phyloP scores from a whole-genome alignment of 2,113 vertebrate genomes.

The Paramisgurnus dabryanus region DNA sequence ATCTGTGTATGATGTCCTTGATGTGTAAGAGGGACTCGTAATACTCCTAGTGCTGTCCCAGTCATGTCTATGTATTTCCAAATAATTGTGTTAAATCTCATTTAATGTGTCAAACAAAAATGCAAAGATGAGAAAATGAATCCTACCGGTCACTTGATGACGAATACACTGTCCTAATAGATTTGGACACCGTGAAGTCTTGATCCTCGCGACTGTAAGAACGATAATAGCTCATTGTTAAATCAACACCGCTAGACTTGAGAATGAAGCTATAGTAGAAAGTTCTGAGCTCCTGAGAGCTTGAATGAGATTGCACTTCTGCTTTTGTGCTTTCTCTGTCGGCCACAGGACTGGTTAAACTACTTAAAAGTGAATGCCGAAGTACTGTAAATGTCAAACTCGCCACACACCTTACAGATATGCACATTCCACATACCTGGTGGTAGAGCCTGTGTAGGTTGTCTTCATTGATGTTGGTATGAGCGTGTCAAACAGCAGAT shows the following conservation, averaged over 20 bases:
- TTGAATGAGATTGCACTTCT: slow-evolving; percentile 55
- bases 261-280: slow-evolving; percentile 7
- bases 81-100: background rate
- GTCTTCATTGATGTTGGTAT: slow-evolving; percentile 60
- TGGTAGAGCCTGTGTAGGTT: slow-evolving; percentile 35
- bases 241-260: background rate
- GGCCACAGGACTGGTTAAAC: slow-evolving; percentile 58
- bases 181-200: slow-evolving; percentile 70
- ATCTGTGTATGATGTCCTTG: slow-evolving; percentile 37
- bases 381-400: slow-evolving; percentile 23
- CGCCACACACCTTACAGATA: slow-evolving; percentile 7
- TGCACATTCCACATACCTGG: slow-evolving; percentile 55
- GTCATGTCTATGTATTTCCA: slow-evolving; percentile 35
- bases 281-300: background rate
- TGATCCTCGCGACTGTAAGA: slow-evolving; percentile 64
- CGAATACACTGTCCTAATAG: slow-evolving; percentile 81
- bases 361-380: slow-evolving; percentile 44
- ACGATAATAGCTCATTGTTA: slow-evolving; percentile 40
- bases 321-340: slow-evolving; percentile 63
- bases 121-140: background rate
- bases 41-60: background rate
- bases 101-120: background rate
- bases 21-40: slow-evolving; percentile 19
- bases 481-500: slow-evolving; percentile 64
- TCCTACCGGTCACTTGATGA: slow-evolving; percentile 80